phyloP scores from a whole-genome alignment of 2,113 vertebrate genomes.

The Labeo catla region DNA sequence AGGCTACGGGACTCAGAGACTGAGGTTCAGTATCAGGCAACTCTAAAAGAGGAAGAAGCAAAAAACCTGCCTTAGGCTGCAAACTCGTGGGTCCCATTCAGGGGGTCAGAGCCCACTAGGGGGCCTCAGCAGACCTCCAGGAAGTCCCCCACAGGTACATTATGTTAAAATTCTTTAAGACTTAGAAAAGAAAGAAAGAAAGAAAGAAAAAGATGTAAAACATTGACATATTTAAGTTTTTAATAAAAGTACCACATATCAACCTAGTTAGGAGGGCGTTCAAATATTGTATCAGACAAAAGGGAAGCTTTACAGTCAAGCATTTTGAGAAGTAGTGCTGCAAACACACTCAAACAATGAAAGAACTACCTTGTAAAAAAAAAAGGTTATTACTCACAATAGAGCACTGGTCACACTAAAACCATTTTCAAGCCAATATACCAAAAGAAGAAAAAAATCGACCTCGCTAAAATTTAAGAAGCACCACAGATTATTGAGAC shows the following conservation, averaged over 20 bases:
- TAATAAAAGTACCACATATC: not conserved
- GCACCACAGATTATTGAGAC: not conserved
- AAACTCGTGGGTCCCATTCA: not conserved
- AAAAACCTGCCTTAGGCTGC: not conserved
- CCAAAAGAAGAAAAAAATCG: not conserved
- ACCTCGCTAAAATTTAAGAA: not conserved
- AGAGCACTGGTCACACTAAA: not conserved
- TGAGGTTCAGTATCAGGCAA: slow-evolving; percentile 63
- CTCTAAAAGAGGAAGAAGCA: slow-evolving; percentile 41
- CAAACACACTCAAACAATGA: not conserved
- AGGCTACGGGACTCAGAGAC: slow-evolving; percentile 85
- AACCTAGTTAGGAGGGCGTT: not conserved
- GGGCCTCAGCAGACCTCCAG: not conserved
- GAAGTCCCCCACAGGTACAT: not conserved
- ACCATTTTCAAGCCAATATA: not conserved
- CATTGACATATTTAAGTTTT: not conserved
- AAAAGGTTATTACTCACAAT: not conserved
- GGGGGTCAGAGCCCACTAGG: not conserved
- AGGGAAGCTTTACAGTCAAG: not conserved
- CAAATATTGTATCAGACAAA: not conserved
- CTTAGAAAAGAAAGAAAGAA: not conserved
- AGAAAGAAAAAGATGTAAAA: not conserved
- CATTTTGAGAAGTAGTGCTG: not conserved
- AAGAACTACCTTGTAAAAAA: not conserved
- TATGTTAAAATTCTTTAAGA: not conserved